Percentiles rank a stretch among this genome's conserved stretches.
phyloP scores from a whole-genome alignment of 2,797 vertebrate species.

The Cynopterus sphinx region DNA sequence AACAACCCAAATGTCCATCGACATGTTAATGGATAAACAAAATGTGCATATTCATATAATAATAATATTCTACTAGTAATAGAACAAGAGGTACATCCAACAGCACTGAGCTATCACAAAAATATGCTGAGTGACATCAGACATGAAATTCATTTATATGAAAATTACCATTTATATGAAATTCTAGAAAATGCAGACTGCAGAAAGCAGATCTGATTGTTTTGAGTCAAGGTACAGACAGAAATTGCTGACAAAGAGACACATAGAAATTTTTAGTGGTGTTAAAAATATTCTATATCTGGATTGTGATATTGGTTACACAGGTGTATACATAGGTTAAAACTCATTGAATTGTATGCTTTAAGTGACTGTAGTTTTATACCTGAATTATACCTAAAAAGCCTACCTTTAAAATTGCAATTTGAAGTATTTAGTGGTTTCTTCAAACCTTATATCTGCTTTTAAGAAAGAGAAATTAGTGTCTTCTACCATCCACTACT shows the following conservation, averaged over 20 bases:
- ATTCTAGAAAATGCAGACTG: not conserved
- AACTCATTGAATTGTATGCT: not conserved
- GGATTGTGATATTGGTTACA: not conserved
- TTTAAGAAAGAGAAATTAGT: constrained; percentile 37
- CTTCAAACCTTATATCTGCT: not conserved
- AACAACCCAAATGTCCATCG: not conserved
- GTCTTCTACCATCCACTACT: not conserved
- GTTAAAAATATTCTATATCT: not conserved
- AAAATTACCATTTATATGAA: not conserved
- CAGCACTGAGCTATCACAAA: not conserved
- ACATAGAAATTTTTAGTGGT: not conserved
- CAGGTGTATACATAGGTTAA: not conserved
- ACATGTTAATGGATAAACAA: not conserved
- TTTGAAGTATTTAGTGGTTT: constrained; percentile 22
- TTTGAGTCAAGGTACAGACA: not conserved
- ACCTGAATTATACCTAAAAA: not conserved
- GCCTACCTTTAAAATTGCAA: not conserved
- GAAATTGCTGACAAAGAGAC: not conserved
- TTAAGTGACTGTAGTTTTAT: not conserved
- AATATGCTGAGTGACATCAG: not conserved
- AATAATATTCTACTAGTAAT: not conserved
- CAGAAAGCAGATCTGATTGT: not conserved
- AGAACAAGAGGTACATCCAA: not conserved
- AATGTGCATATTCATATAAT: not conserved
- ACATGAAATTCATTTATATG: too few relatives aligned